Conservation (phyloP, 35 echinoderm and acorn worm species). For the Heliocidaris erythrogramma region DNA sequence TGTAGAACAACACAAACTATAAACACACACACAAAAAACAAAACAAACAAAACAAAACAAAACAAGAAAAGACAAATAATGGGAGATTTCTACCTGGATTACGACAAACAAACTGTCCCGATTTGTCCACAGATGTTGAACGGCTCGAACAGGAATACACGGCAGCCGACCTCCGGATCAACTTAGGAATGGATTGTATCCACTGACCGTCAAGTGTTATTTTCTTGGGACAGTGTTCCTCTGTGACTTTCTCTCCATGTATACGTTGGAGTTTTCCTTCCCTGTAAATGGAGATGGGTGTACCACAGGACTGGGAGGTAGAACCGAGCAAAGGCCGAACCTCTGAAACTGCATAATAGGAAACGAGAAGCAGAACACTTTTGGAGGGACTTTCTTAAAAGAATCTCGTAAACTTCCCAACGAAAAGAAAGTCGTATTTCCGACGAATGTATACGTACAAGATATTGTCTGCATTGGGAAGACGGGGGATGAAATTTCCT, state of each 20-base stretch:
- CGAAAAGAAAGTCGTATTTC: too few species aligned
- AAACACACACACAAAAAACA: not conserved
- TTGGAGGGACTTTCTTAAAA: too few species aligned
- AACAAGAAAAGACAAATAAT: too few species aligned
- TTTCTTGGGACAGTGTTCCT: not conserved
- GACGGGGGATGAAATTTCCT: too few species aligned
- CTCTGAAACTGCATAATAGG: not conserved
- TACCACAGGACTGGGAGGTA: not conserved
- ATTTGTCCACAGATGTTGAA: not conserved
- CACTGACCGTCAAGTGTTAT: not conserved
- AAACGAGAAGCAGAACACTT: too few species aligned
- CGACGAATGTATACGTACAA: too few species aligned
- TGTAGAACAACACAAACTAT: too few species aligned
- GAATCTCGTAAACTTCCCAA: too few species aligned
- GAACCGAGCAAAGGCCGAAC: not conserved
- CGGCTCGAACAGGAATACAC: not conserved
- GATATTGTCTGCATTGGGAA: too few species aligned
- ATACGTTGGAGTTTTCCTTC: not conserved
- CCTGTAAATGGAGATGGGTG: not conserved
- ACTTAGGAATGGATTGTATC: not conserved
- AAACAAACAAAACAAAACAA: too few species aligned
- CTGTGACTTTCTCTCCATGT: not conserved
- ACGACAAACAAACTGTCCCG: not conserved
- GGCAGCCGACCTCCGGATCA: not conserved
- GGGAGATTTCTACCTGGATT: not conserved